These are phyloP conservation scores for Nannobrachium achirus DNA, from an alignment of 2,113 vertebrate genomes.

Conservation along the genomic window DNA sequence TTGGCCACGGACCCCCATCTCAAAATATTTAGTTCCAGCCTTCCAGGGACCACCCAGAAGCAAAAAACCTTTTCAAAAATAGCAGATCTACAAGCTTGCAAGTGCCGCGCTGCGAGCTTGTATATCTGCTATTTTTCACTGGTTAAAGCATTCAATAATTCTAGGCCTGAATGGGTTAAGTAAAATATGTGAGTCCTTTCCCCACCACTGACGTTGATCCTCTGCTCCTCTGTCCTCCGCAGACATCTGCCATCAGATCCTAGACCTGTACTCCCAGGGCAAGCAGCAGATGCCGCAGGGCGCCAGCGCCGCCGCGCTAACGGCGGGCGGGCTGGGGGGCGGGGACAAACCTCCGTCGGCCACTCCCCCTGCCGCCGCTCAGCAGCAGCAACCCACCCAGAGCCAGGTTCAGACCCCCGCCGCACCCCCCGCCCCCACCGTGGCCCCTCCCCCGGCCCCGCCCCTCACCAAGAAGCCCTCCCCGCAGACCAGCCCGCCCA, in stretches of 20 bases:
- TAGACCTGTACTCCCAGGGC: slow-evolving; percentile 97
- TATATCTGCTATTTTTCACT: too few species aligned
- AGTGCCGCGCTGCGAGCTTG: too few species aligned
- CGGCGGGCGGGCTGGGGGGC: not conserved
- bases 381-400: slow-evolving; percentile 84
- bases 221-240: too few species aligned
- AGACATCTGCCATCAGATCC: slow-evolving; percentile 99
- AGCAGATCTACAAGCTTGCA: too few species aligned
- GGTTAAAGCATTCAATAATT: too few species aligned
- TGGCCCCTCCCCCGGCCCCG: slow-evolving; percentile 15
- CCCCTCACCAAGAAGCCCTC: slow-evolving; percentile 84
- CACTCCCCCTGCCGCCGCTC: slow-evolving; percentile 73
- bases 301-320: slow-evolving; percentile 52
- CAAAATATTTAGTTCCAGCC: too few species aligned
- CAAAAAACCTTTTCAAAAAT: too few species aligned
- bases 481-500: slow-evolving; percentile 87
- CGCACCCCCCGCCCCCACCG: not conserved
- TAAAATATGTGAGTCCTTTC: too few species aligned
- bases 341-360: slow-evolving; percentile 5
- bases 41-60: too few species aligned
- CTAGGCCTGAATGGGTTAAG: too few species aligned
- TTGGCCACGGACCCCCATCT: too few species aligned
- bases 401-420: slow-evolving; percentile 46
- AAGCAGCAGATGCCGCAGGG: slow-evolving; percentile 91
- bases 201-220: too few species aligned